A percentile compares a stretch with the other conserved stretches of the same genome.
phyloP scores from a whole-genome alignment of 2,888 invertebrate genomes.

The Neuroscelio doddi region DNA sequence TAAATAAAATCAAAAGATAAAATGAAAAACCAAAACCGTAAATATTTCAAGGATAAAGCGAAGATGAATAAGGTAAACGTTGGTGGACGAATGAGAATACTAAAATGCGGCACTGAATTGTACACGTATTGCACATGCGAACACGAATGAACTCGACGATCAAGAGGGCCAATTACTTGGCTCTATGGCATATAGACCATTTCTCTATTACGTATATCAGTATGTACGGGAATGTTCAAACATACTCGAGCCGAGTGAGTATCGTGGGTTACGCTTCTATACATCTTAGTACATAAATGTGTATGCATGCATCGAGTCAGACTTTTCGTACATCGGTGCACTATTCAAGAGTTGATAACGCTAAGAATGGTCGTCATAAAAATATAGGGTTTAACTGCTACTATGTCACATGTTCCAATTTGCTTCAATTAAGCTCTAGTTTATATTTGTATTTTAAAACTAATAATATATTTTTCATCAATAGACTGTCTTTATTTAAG shows the following conservation, averaged over 20 bases:
- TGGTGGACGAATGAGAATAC: constrained; percentile 51
- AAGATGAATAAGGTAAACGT: constrained; percentile 37
- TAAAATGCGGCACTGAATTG: constrained; percentile 62
- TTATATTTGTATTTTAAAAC: too few relatives aligned
- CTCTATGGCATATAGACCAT: constrained; percentile 54
- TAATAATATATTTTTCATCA: too few relatives aligned
- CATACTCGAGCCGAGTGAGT: constrained; percentile 58
- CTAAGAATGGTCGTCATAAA: constrained; percentile 35
- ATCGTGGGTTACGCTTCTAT: constrained; percentile 47
- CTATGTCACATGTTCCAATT: too few relatives aligned
- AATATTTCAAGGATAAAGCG: constrained; percentile 35
- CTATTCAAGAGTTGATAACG: constrained; percentile 36
- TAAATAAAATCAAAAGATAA: too few relatives aligned
- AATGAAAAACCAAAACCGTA: constrained; percentile 17
- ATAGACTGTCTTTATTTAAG: too few relatives aligned
- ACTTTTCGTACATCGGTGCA: constrained; percentile 41
- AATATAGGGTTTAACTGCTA: too few relatives aligned
- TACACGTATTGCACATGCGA: constrained; percentile 37
- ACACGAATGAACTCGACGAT: constrained; percentile 60
- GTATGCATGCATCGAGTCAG: constrained; percentile 44
- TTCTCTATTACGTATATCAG: constrained; percentile 57
- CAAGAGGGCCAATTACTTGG: constrained; percentile 71
- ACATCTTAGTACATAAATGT: constrained; percentile 54
- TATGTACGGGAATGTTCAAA: constrained; percentile 57
- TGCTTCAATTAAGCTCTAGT: too few relatives aligned